Evolutionary conservation across 2,888 invertebrate genomes (phyloP), one percentile per base, ranked within the genome.

Genomic region (Phengaris arion): DNA sequence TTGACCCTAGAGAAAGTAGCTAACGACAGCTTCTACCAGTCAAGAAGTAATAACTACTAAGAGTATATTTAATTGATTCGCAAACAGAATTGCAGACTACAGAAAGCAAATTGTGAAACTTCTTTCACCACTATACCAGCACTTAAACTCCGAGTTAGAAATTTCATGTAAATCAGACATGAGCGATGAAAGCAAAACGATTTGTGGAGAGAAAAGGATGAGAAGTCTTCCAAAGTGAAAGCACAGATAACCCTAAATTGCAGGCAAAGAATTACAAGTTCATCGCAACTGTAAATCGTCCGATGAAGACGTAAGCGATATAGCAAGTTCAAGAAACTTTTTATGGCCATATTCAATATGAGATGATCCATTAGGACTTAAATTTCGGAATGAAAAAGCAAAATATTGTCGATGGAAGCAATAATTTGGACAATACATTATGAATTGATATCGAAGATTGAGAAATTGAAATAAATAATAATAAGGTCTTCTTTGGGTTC

Each of bases 141-240:
- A 87, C 85, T 81, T 85, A 82, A 87, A 87, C 85, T 81, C 85
- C 82, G 84, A 83, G 83, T 83, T 82, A 83, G 86, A 84, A 84
- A 85, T 85, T 86, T 85, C 85, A 81, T 84, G 85, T 87, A 87
- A 89, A 90, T 87, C 87, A 85, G 85, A 84, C 83, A 83, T 84
- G 84, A 84, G 85, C 86, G 86, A 85, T 87, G 89, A 90, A 91
- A 89, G 85, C 85, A 87, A 89, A 89, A 88, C 86, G 85, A 88
- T 90, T 86, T 87, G 86, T 87, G 84, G 81, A 83, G 83, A 84
- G 85, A 85, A 85, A 84, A 83, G 81, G 83, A 81, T 81, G 82
- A 81, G 87, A 64, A 64, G 89, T 90, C 35, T 35, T 35, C 4
- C 88, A 88, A 79, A 83, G 89, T 88, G 92, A 91, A 92, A 91